Evolutionary conservation across 2,113 vertebrate genomes (phyloP).

Genomic region (Triplophysa tibetana): DNA sequence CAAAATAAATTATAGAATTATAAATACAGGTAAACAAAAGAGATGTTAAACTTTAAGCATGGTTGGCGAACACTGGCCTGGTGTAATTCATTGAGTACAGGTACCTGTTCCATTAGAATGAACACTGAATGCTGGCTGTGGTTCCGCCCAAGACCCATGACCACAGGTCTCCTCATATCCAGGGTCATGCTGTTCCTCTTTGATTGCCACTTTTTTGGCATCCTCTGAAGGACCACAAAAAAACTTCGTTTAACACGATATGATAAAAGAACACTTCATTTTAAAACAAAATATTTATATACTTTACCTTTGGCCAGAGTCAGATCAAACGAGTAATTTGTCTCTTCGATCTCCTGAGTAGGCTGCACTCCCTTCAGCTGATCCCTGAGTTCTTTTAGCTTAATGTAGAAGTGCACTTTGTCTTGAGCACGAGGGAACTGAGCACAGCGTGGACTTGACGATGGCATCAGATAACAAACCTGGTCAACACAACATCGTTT

Average conservation of each 20-base stretch:
- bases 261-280: neutral
- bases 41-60: no score
- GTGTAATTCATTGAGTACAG: no score
- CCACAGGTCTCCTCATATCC: slow-evolving; percentile 84
- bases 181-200: slow-evolving; percentile 94
- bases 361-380: slow-evolving; percentile 81
- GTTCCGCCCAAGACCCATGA: slow-evolving; percentile 72
- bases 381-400: slow-evolving; percentile 91
- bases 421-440: slow-evolving; percentile 98
- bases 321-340: slow-evolving; percentile 86
- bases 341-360: slow-evolving; percentile 81
- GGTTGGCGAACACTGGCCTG: no score
- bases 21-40: no score
- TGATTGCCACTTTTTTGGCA: slow-evolving; percentile 91
- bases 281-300: neutral
- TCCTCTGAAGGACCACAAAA: slow-evolving; percentile 78
- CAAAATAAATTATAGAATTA: no score
- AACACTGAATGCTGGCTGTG: slow-evolving; percentile 61
- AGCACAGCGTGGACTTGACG: slow-evolving; percentile 95
- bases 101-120: slow-evolving; percentile 70
- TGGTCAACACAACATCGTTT: slow-evolving; percentile 52
- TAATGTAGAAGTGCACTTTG: slow-evolving; percentile 98
- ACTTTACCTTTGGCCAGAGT: slow-evolving; percentile 88
- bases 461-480: slow-evolving; percentile 97
- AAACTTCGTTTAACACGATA: neutral